Conservation (phyloP, 2,113 vertebrate genomes). For the Ancistrus triradiatus region DNA sequence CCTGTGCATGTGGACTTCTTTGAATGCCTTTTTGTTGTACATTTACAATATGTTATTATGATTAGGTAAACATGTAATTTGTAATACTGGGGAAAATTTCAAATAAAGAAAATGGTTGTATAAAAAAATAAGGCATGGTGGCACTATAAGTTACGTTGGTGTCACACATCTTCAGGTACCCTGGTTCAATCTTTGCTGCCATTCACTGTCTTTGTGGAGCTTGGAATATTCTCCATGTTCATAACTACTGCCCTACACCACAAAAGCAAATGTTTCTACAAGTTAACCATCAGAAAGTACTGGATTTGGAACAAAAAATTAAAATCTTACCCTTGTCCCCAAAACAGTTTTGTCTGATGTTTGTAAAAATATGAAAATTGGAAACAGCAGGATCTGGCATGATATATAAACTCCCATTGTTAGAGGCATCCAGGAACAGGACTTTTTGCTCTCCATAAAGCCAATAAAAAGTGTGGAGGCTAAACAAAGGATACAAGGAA, state of each 20-base stretch:
- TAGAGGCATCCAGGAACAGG: not conserved
- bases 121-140: too few relatives aligned
- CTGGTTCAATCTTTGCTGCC: too few relatives aligned
- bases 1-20: too few relatives aligned
- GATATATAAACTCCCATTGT: constrained; percentile 24
- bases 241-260: not conserved
- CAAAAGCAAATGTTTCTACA: not conserved
- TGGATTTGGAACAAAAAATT: not conserved
- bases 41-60: too few relatives aligned
- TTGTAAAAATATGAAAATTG: not conserved
- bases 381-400: constrained; percentile 2
- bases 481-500: not conserved
- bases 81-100: too few relatives aligned
- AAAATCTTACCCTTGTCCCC: constrained; percentile 4
- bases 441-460: not conserved
- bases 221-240: not conserved
- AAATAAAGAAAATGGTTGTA: too few relatives aligned
- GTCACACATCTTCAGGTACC: too few relatives aligned
- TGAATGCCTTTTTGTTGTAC: too few relatives aligned
- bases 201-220: too few relatives aligned
- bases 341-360: not conserved
- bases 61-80: too few relatives aligned
- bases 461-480: constrained; percentile 13
- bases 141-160: too few relatives aligned
- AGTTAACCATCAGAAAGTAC: not conserved